Evolutionary conservation across 2,797 vertebrate genomes (phyloP).

Genomic region (Arrhamphus sclerolepis): DNA sequence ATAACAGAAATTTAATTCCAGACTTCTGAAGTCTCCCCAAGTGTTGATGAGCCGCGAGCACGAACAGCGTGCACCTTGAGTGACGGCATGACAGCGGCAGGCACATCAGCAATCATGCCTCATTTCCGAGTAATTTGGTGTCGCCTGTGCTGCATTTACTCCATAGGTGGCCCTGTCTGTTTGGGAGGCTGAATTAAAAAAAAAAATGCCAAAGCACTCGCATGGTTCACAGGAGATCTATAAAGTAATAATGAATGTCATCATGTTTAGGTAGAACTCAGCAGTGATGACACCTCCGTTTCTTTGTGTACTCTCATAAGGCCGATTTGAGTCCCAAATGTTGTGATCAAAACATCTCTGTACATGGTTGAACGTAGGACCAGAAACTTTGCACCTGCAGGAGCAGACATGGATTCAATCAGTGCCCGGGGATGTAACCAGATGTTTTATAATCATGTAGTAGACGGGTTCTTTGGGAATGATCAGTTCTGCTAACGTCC

Average conservation of each 20-base stretch:
- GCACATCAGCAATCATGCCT: conserved; percentile 72
- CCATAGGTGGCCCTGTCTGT: conserved; percentile 74
- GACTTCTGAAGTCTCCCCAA: conserved; percentile 38
- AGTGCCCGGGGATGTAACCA: not conserved
- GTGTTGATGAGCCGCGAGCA: conserved; percentile 60
- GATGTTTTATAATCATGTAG: conserved; percentile 5
- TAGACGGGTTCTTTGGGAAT: too few species aligned
- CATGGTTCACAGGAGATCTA: conserved; percentile 31
- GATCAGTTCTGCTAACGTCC: too few species aligned
- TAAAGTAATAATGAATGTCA: conserved; percentile 46
- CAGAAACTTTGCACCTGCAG: not conserved
- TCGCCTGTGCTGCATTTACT: conserved; percentile 60
- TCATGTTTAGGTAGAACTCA: conserved; percentile 27
- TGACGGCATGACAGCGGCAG: conserved; percentile 64
- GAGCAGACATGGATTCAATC: not conserved
- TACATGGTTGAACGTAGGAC: conserved; percentile 1
- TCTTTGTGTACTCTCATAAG: conserved; percentile 11
- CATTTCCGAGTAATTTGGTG: conserved; percentile 74
- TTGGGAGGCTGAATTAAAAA: conserved; percentile 58
- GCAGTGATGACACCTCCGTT: conserved; percentile 15
- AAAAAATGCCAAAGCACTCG: conserved; percentile 48
- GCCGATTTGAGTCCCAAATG: conserved; percentile 4
- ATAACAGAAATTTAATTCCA: conserved; percentile 22
- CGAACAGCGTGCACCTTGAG: conserved; percentile 68
- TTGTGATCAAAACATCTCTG: conserved; percentile 19